These are phyloP conservation scores for Brienomyrus brachyistius DNA, from an alignment of 2,113 vertebrate genomes.

Conservation along the genomic window DNA sequence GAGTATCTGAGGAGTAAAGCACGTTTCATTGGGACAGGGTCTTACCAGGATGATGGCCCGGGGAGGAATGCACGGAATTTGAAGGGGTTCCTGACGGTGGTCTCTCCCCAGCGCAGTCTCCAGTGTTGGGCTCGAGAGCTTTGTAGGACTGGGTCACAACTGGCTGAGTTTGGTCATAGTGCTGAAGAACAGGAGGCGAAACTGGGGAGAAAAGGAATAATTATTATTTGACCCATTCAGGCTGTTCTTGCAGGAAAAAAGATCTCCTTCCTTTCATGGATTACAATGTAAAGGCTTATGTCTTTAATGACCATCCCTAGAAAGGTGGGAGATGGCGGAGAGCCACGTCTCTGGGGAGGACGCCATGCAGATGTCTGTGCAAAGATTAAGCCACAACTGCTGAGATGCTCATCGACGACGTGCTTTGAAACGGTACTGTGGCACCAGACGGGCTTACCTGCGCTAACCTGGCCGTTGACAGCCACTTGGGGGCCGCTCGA, in stretches of 20 bases:
- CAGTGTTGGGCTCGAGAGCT: constrained; percentile 13
- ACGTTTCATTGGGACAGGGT: background rate
- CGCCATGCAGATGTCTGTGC: background rate
- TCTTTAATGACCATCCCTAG: background rate
- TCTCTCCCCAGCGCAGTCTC: constrained; percentile 29
- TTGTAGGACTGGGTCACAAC: constrained; percentile 40
- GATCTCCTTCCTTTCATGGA: background rate
- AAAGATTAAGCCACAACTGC: background rate
- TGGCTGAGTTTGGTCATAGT: constrained; percentile 44
- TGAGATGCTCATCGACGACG: background rate
- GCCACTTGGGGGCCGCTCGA: constrained; percentile 32
- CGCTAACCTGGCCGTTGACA: constrained; percentile 55
- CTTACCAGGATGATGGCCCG: constrained; percentile 54
- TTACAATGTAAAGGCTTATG: background rate
- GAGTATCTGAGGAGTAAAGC: background rate
- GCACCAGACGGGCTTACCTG: constrained; percentile 42
- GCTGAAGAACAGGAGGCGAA: constrained; percentile 38
- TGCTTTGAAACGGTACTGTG: background rate
- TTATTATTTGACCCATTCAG: no score
- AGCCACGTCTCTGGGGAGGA: background rate
- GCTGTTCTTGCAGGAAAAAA: background rate
- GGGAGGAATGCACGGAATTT: constrained; percentile 58
- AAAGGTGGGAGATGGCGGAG: background rate
- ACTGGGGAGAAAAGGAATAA: constrained; percentile 9
- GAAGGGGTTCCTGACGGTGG: constrained; percentile 48